Percentiles rank a stretch among this genome's conserved stretches.
phyloP scores from a whole-genome alignment of 2,888 invertebrate species.

The Hemicrepidius hirtus region DNA sequence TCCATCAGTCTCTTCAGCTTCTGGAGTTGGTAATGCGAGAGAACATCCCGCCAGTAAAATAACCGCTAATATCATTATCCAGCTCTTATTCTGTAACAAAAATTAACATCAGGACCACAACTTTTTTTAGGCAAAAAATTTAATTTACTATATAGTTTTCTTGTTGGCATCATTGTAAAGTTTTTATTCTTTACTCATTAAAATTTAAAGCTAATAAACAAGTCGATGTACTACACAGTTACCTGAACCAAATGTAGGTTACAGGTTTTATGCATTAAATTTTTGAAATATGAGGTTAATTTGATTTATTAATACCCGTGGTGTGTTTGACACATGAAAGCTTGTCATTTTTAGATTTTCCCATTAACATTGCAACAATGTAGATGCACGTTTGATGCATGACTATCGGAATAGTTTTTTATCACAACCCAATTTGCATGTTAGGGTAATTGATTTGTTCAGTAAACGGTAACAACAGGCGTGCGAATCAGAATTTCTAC shows the following conservation, averaged over 20 bases:
- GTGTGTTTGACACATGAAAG: too few species aligned
- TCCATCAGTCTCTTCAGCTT: constrained; percentile 66
- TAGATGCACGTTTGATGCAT: constrained; percentile 25
- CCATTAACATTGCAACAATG: neutral
- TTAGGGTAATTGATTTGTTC: constrained; percentile 28
- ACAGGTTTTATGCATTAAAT: too few species aligned
- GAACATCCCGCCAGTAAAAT: constrained; percentile 42
- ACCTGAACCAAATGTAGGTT: too few species aligned
- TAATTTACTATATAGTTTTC: too few species aligned
- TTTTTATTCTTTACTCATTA: too few species aligned
- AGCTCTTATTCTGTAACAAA: constrained; percentile 32
- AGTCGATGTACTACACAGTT: too few species aligned
- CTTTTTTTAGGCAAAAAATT: neutral
- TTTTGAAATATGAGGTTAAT: too few species aligned
- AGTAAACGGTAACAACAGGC: constrained; percentile 27
- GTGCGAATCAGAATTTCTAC: constrained; percentile 37
- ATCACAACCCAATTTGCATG: neutral
- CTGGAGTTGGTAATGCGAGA: constrained; percentile 47
- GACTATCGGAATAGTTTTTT: neutral
- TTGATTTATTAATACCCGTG: too few species aligned
- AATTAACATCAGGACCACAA: neutral
- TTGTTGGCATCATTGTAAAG: too few species aligned
- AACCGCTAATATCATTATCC: constrained; percentile 30
- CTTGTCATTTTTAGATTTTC: too few species aligned
- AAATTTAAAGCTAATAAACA: too few species aligned